Percentiles rank a stretch among this genome's conserved stretches.
Conservation (phyloP, 2,888 invertebrate genomes). For the Caenorhabditis sp. region DNA sequence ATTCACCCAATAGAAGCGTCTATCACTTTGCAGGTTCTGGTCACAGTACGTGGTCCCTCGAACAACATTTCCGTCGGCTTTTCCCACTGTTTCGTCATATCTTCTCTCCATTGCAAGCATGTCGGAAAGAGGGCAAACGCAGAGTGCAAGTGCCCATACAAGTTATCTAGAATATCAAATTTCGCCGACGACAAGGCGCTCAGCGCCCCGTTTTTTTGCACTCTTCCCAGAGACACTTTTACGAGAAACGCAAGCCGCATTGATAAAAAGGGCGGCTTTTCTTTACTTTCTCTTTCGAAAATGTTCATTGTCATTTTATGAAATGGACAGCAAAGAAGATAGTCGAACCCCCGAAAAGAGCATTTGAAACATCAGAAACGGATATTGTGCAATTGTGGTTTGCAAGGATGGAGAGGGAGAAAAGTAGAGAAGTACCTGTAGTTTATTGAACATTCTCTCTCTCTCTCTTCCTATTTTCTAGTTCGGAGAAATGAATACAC, state of each 20-base stretch:
- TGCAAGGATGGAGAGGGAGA: not conserved
- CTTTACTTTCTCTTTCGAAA: not conserved
- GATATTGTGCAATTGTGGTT: not conserved
- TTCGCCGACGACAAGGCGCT: conserved; percentile 8
- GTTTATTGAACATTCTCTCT: conserved; percentile 21
- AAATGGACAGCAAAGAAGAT: not conserved
- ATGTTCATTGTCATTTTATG: not conserved
- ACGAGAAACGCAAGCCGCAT: not conserved
- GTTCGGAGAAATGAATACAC: not conserved
- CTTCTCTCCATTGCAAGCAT: not conserved
- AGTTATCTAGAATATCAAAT: conserved; percentile 55
- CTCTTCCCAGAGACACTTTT: conserved; percentile 6
- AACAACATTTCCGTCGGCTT: not conserved
- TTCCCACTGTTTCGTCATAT: conserved; percentile 17
- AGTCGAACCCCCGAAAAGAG: conserved; percentile 5
- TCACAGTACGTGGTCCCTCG: not conserved
- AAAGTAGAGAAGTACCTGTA: conserved; percentile 1
- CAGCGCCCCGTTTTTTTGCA: conserved; percentile 12
- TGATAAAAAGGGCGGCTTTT: conserved; percentile 12
- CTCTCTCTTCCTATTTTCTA: not conserved
- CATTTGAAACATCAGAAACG: conserved; percentile 3
- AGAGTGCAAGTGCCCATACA: conserved; percentile 55
- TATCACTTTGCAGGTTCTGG: too few relatives aligned
- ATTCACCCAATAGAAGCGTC: too few relatives aligned
- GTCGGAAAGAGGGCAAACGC: conserved; percentile 20